Base-by-base conservation (phyloP, 1,140 invertebrate species). In the Conus ventricosus region DNA sequence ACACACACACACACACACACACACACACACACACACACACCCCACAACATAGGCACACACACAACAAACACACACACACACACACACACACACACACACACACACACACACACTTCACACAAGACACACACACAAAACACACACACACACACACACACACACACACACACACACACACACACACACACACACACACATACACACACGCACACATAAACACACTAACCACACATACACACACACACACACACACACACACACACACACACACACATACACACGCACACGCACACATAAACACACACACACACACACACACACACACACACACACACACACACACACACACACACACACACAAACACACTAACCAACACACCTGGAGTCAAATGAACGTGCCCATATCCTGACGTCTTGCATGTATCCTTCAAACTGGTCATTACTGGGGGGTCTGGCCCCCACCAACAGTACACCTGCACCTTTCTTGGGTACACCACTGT, bases 351-450 rank as follows among this genome's bases (percentile, higher is more conserved):
- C 27, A 78, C n/a, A 78, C 76, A 78, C 76, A 39, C n/a, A 8
- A 0, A 27, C 76, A 78, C 76, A 78, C 76, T 5, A 3, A 71
- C 67, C 27, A 54, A 89, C 89, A 89, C 89, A 94, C 93, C 75
- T 90, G 17, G 89, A 81, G 25, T 89, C 89, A 13, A 94, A 89
- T 51, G 88, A 90, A 23, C 91, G 87, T 15, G 78, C 90, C 84
- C 92, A 93, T 10, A 94, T 89, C 27, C 91, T 85, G 17, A 93
- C 92, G 92, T 95, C 94, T 85, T 95, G 94, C 89, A 95, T 89
- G 80, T 93, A 92, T 0, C 94, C 94, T 39, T 85, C 89, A 81
- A 92, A 95, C 17, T 88, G 75, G 10, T 92, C 89, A 27, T 25
- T 85, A 4, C 92, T 91, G 20, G 92, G 91, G 10, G 90, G 84